These are phyloP conservation scores for Osmoderma eremita DNA, from an alignment of 2,888 invertebrate genomes.

Conservation along the genomic window DNA sequence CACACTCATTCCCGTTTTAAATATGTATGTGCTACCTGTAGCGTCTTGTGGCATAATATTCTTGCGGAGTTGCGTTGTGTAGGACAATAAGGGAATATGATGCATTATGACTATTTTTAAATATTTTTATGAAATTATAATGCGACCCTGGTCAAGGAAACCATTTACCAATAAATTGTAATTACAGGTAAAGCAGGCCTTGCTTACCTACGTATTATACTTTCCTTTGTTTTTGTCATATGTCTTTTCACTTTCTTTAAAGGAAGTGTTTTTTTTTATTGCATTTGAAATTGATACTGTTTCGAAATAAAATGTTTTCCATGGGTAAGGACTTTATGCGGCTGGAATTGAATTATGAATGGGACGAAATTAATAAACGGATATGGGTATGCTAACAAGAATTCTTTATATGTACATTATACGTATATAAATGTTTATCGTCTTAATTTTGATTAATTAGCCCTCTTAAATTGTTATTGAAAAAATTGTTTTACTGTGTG, in stretches of 20 bases:
- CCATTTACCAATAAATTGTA: too few species aligned
- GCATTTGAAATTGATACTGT: background rate
- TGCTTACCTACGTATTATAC: background rate
- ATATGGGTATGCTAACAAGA: constrained; percentile 57
- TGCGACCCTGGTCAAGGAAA: too few species aligned
- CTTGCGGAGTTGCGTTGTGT: background rate
- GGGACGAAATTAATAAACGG: constrained; percentile 54
- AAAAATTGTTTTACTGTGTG: background rate
- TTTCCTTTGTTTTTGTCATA: background rate
- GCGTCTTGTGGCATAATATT: background rate
- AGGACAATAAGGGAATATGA: background rate
- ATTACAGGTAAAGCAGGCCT: background rate
- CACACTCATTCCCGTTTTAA: constrained; percentile 23
- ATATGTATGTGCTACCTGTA: constrained; percentile 33
- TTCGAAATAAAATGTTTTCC: constrained; percentile 36
- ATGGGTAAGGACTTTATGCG: constrained; percentile 51
- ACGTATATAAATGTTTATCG: background rate
- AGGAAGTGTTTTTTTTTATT: background rate
- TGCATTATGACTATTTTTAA: too few species aligned
- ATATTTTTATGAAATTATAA: too few species aligned
- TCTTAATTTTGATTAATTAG: background rate
- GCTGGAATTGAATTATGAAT: constrained; percentile 55
- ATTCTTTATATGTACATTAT: too few species aligned
- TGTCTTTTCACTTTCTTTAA: background rate
- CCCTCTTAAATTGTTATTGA: background rate